Evolutionary conservation across 2,888 invertebrate genomes (phyloP).

Genomic region (Drosophila nr. fundita): DNA sequence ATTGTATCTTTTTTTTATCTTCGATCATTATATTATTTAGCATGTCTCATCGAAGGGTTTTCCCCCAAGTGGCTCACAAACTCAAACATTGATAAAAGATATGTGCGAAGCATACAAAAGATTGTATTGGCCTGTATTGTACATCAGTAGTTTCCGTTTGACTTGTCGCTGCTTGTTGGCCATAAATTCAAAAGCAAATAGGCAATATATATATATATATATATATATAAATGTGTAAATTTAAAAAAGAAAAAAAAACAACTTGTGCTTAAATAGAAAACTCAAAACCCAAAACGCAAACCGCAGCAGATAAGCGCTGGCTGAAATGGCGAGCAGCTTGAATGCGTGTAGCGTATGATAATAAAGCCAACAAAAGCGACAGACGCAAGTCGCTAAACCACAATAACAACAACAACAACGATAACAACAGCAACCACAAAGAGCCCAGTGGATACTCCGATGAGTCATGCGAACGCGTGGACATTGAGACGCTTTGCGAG

Average conservation of each 20-base stretch:
- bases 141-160: conserved; percentile 61
- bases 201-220: conserved; percentile 5
- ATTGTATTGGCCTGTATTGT: conserved; percentile 2
- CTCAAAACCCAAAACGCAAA: conserved; percentile 34
- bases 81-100: not conserved
- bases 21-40: not conserved
- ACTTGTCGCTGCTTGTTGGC: conserved; percentile 21
- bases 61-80: conserved; percentile 30
- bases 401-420: not conserved
- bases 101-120: conserved; percentile 46
- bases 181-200: conserved; percentile 51
- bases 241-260: not conserved
- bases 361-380: conserved; percentile 32
- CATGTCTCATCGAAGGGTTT: conserved; percentile 50
- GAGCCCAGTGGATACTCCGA: conserved; percentile 6
- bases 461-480: conserved; percentile 67
- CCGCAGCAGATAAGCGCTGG: conserved; percentile 53
- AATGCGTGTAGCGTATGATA: conserved; percentile 62
- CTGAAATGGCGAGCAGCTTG: conserved; percentile 24
- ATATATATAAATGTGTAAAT: conserved; percentile 25
- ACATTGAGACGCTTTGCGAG: conserved; percentile 46
- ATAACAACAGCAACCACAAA: conserved; percentile 21
- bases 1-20: not conserved
- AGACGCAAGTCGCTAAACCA: not conserved
- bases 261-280: conserved; percentile 54